Evolutionary conservation across 2,888 invertebrate genomes (phyloP).

Genomic region (Dryobotodes eremita): DNA sequence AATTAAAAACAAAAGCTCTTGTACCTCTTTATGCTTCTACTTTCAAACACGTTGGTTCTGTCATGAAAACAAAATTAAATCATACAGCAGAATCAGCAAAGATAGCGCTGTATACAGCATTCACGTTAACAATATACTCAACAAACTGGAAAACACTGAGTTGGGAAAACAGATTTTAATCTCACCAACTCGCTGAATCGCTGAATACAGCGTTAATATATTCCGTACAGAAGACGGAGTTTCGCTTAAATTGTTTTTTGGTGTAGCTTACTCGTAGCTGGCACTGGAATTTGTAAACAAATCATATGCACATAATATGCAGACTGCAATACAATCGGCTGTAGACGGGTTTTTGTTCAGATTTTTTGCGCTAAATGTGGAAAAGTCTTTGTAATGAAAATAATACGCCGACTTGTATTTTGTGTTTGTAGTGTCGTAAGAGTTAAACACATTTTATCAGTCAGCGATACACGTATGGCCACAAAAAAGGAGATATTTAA

Average conservation of each 20-base stretch:
- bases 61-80: constrained; percentile 51
- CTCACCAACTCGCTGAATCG: constrained; percentile 50
- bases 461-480: background rate
- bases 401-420: background rate
- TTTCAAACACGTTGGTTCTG: constrained; percentile 43
- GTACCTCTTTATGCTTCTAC: constrained; percentile 20
- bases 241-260: constrained; percentile 44
- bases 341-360: background rate
- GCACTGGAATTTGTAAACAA: constrained; percentile 40
- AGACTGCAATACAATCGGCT: constrained; percentile 4
- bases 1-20: constrained; percentile 33
- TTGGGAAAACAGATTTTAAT: constrained; percentile 61
- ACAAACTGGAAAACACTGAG: constrained; percentile 53
- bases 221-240: constrained; percentile 41
- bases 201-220: constrained; percentile 55
- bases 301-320: constrained; percentile 17
- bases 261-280: constrained; percentile 9
- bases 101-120: constrained; percentile 45
- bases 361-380: background rate
- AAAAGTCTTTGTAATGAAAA: background rate
- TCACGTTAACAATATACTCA: constrained; percentile 51
- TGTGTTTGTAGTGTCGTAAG: too few relatives aligned
- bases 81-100: constrained; percentile 49
- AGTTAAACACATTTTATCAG: background rate
- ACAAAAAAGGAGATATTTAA: background rate